These are phyloP conservation scores for Oceanites oceanicus DNA, from an alignment of 2,113 vertebrate genomes.

Conservation along the genomic window DNA sequence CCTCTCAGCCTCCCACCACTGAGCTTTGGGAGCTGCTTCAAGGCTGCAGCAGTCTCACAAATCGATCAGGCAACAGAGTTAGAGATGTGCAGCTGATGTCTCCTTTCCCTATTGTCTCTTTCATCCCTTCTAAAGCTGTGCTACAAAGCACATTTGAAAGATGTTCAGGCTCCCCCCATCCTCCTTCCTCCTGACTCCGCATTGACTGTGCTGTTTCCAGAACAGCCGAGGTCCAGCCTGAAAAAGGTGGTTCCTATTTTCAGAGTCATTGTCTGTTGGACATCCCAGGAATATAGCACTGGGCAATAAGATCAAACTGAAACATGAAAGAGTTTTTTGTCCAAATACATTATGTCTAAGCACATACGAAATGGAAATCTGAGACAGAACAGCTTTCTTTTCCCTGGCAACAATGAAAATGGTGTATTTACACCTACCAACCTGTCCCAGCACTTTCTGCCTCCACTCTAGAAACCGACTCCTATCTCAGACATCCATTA, in stretches of 20 bases:
- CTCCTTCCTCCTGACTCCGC: background rate
- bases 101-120: background rate
- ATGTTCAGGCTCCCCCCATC: background rate
- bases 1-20: background rate
- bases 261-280: background rate
- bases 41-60: background rate
- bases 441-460: constrained; percentile 4
- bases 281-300: background rate
- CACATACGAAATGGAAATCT: background rate
- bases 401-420: background rate
- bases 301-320: background rate
- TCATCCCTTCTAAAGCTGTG: background rate
- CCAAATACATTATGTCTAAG: background rate
- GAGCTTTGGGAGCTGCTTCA: background rate
- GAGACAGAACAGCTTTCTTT: constrained; percentile 17
- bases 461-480: background rate
- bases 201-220: background rate
- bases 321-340: background rate
- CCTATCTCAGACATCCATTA: background rate
- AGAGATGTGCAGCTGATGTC: background rate
- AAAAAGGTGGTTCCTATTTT: background rate
- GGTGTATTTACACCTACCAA: background rate
- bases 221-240: background rate
- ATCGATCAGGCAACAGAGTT: background rate
- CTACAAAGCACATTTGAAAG: background rate